Conservation (phyloP, 2,797 vertebrate genomes). For the Neosalanx taihuensis region DNA sequence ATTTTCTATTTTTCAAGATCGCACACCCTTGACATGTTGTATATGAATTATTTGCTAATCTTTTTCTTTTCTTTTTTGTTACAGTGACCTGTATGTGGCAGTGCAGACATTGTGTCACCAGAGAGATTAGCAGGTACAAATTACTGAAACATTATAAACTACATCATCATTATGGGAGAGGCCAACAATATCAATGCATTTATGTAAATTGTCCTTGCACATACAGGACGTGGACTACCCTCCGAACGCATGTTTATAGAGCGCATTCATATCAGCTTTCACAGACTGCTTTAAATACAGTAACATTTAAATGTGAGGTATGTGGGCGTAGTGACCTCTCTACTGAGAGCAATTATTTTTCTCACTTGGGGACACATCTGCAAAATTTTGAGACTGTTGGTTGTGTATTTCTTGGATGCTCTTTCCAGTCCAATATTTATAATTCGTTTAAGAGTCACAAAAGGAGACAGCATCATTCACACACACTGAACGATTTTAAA, state of each 20-base stretch:
- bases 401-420: constrained; percentile 32
- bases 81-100: constrained; percentile 32
- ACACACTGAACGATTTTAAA: constrained; percentile 33
- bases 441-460: constrained; percentile 34
- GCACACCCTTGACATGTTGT: no score
- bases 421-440: constrained; percentile 36
- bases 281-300: constrained; percentile 18
- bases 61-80: constrained; percentile 17
- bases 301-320: constrained; percentile 32
- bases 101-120: constrained; percentile 25
- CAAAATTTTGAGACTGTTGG: constrained; percentile 14
- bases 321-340: constrained; percentile 20
- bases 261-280: constrained; percentile 16
- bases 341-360: constrained; percentile 25
- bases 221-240: constrained; percentile 25
- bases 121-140: constrained; percentile 27
- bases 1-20: no score
- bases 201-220: constrained; percentile 30
- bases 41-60: neutral
- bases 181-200: constrained; percentile 25
- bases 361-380: constrained; percentile 27
- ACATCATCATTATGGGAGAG: constrained; percentile 28
- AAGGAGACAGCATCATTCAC: constrained; percentile 31
- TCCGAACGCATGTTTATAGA: constrained; percentile 15
- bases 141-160: constrained; percentile 33